These are phyloP conservation scores for Noctua pronuba DNA, from an alignment of 2,888 invertebrate genomes.

Conservation along the genomic window DNA sequence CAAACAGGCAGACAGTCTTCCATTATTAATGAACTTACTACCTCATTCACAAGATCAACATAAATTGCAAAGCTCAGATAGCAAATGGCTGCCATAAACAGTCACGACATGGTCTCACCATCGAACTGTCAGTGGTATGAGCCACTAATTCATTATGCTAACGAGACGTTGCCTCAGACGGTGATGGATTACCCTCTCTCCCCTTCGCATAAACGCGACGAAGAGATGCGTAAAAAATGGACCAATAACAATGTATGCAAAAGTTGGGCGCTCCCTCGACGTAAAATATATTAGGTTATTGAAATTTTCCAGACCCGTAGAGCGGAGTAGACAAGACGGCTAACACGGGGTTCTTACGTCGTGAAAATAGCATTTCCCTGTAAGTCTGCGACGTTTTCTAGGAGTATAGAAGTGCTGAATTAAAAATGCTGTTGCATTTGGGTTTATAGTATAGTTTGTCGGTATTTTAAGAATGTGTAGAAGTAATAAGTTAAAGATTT, in stretches of 20 bases:
- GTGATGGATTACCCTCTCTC: slow-evolving; percentile 85
- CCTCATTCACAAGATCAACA: slow-evolving; percentile 36
- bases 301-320: slow-evolving; percentile 80
- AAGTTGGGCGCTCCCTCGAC: slow-evolving; percentile 71
- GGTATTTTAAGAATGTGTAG: neutral
- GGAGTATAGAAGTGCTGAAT: slow-evolving; percentile 51
- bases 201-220: slow-evolving; percentile 71
- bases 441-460: neutral
- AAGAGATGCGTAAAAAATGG: slow-evolving; percentile 76
- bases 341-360: slow-evolving; percentile 67
- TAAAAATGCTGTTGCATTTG: slow-evolving; percentile 44
- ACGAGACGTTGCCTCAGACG: slow-evolving; percentile 86
- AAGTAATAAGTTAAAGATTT: neutral
- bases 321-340: slow-evolving; percentile 72
- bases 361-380: slow-evolving; percentile 69
- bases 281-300: slow-evolving; percentile 81
- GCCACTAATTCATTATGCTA: slow-evolving; percentile 88
- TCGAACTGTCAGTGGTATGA: slow-evolving; percentile 65
- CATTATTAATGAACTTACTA: slow-evolving; percentile 11
- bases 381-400: slow-evolving; percentile 51
- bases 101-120: slow-evolving; percentile 50
- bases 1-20: neutral
- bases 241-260: slow-evolving; percentile 79
- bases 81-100: slow-evolving; percentile 59
- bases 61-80: slow-evolving; percentile 43